Conservation (phyloP, 2,113 vertebrate species). For the Labrus mixtus region DNA sequence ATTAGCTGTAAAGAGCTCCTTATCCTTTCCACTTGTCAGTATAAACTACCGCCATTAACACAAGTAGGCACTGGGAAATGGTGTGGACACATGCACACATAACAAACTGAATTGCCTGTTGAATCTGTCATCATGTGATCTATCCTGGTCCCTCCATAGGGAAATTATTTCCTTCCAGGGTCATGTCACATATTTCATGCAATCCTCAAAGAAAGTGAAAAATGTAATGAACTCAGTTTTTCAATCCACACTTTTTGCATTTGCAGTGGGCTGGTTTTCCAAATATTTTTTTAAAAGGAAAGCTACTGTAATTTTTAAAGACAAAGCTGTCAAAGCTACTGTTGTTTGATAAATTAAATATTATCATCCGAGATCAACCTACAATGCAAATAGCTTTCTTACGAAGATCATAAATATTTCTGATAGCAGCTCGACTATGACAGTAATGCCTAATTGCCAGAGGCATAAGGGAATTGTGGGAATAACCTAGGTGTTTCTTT, state of each 20-base stretch:
- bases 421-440: background rate
- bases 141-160: no score
- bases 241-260: background rate
- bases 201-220: background rate
- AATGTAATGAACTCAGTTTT: background rate
- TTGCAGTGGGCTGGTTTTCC: background rate
- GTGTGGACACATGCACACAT: background rate
- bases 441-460: background rate
- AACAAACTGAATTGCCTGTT: background rate
- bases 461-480: background rate
- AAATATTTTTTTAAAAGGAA: background rate
- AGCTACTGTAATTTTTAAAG: background rate
- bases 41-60: background rate
- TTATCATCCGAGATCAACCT: background rate
- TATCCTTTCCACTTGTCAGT: background rate
- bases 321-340: background rate
- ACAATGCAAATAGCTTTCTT: background rate
- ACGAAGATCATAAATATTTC: background rate
- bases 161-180: background rate
- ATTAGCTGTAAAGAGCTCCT: background rate
- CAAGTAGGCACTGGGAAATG: background rate
- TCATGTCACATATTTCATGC: background rate
- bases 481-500: background rate
- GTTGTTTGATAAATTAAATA: background rate
- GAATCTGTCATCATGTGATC: background rate